Percentiles rank a stretch among this genome's conserved stretches.
Conservation (phyloP, 2,797 vertebrate species). For the Gymnocypris eckloni region DNA sequence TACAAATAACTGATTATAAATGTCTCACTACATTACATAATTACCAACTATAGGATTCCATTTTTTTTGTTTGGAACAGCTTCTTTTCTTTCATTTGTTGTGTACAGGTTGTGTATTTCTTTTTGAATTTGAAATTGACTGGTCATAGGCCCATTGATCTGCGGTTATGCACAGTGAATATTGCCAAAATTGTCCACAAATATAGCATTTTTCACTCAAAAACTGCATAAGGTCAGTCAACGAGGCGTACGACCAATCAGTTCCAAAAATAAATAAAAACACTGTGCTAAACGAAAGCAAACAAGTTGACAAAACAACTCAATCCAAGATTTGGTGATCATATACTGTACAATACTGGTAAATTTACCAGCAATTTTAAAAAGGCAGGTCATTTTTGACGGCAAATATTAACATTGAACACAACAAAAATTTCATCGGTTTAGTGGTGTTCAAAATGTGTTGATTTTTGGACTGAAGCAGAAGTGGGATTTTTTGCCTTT, state of each 20-base stretch:
- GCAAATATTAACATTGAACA: background rate
- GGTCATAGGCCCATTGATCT: background rate
- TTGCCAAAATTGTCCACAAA: background rate
- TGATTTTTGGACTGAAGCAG: background rate
- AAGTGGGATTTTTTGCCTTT: background rate
- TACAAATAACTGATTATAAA: background rate
- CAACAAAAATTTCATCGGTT: background rate
- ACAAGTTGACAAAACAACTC: too few species aligned
- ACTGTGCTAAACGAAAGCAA: too few species aligned
- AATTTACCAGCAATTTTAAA: too few species aligned
- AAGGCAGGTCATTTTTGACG: too few species aligned
- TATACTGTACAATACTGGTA: too few species aligned
- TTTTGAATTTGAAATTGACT: background rate
- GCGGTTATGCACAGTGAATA: background rate
- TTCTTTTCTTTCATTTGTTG: background rate
- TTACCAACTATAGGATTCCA: background rate
- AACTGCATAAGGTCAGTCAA: too few species aligned
- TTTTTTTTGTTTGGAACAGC: background rate
- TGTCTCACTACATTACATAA: background rate
- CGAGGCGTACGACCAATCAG: too few species aligned
- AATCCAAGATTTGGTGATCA: too few species aligned
- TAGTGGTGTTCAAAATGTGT: background rate
- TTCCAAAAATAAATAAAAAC: too few species aligned
- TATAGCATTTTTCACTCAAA: too few species aligned
- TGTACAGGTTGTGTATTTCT: background rate